phyloP scores from a whole-genome alignment of 2,113 vertebrate genomes.

The Ictidomys tridecemlineatus region DNA sequence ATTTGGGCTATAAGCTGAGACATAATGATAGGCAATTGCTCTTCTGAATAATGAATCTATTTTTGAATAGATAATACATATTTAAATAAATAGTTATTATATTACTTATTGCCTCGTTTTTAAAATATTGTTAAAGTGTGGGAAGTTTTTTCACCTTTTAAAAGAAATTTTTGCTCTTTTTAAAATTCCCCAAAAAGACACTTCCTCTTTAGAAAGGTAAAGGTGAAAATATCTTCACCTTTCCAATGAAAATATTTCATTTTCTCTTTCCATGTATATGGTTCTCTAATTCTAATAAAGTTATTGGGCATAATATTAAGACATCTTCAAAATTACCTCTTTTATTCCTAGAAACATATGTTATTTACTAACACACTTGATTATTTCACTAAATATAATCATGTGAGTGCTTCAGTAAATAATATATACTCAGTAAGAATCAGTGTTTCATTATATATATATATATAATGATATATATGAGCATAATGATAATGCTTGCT shows the following conservation, averaged over 20 bases:
- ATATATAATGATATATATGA: neutral
- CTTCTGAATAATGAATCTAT: neutral
- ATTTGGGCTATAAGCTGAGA: neutral
- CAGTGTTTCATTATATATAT: neutral
- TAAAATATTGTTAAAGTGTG: neutral
- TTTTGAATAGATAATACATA: neutral
- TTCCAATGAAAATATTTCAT: neutral
- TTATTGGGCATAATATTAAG: neutral
- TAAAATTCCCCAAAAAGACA: neutral
- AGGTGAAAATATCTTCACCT: neutral
- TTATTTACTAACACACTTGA: neutral
- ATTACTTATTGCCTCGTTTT: neutral
- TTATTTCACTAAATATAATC: neutral
- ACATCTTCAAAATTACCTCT: neutral
- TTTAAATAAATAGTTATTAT: neutral
- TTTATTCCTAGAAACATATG: neutral
- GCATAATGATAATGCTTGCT: neutral
- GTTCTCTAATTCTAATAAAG: slow-evolving; percentile 27
- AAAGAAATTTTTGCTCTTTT: neutral
- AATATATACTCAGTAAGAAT: neutral
- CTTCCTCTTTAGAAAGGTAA: neutral
- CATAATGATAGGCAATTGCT: neutral
- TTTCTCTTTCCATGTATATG: neutral
- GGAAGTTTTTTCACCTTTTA: neutral
- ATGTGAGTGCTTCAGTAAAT: neutral